Base-by-base conservation (phyloP, 2,888 invertebrate genomes). In the Odiellus spinosus region DNA sequence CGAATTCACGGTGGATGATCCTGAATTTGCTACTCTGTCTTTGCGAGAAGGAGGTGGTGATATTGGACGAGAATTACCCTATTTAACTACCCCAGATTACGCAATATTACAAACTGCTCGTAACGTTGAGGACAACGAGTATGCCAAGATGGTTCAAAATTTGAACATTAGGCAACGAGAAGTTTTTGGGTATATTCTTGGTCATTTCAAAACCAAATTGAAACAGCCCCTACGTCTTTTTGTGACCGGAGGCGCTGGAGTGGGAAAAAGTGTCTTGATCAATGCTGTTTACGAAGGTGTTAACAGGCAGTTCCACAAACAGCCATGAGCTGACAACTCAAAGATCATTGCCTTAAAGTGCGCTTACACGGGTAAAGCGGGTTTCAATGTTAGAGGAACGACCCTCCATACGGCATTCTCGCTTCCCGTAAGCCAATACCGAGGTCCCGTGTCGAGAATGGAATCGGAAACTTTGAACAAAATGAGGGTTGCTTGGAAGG, bases 351-450 rank as follows among this genome's bases (percentile, higher is more conserved):
- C 53, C 11, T 34, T 57, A 6, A 14, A 52, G 17, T 36, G 51
- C 3, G 58, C 57, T 20, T 52, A 48, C 2, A 58, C 57, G 12
- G 59, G 57, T 18, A 59, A 55, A 50, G 57, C 58, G 8, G 59
- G 58, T 3, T 57, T 54, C 32, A 58, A 59, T 41, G 58, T 60
- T 10, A 46, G 45, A 26, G 59, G 60, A 8, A 51, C 49, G 46
- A 60, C 59, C 4, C 39, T 60, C 11, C 59, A 60, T 44, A 51
- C 53, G 15, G 54, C 55, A 2, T 57, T 59, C 34, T 38, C 39
- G 10, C 42, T 58, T 2, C 50, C 52, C 12, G 35, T 47, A 2
- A 38, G 6, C 26, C 47, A 26, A 26, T 26, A 26, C 8, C 5
- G 26, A 26, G 26, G 26, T 6, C 26, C 26, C 26, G 8, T 26